Percentiles rank a stretch among this genome's conserved stretches.
phyloP scores from a whole-genome alignment of 2,797 vertebrate genomes.

The Halcyon badia region DNA sequence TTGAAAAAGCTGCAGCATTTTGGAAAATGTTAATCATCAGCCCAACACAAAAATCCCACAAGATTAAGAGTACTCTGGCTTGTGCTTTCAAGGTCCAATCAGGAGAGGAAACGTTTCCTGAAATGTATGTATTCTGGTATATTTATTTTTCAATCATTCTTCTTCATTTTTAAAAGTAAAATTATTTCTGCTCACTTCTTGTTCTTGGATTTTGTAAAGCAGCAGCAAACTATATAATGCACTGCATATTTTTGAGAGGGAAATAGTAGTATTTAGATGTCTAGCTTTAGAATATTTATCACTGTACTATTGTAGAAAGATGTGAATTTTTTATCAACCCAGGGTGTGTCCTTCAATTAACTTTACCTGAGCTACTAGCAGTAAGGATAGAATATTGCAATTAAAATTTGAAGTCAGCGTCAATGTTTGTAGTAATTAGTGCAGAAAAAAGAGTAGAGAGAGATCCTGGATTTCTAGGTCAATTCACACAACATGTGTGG shows the following conservation, averaged over 20 bases:
- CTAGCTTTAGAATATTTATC: neutral
- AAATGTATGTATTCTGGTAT: neutral
- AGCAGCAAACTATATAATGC: neutral
- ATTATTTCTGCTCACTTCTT: neutral
- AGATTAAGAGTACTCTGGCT: neutral
- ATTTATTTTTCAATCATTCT: neutral
- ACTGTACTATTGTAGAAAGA: neutral
- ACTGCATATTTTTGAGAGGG: neutral
- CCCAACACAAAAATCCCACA: neutral
- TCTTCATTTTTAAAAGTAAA: neutral
- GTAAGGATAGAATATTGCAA: neutral
- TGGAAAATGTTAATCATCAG: neutral
- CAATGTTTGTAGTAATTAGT: neutral
- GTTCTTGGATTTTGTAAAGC: neutral
- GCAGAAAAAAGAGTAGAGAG: neutral
- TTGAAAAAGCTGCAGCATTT: neutral
- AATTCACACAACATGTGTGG: neutral
- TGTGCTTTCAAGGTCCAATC: neutral
- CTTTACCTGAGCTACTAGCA: neutral
- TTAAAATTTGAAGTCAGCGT: neutral
- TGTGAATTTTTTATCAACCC: neutral
- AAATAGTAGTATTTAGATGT: neutral
- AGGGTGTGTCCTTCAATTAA: neutral
- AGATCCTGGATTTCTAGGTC: neutral
- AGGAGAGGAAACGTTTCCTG: neutral